Conservation (phyloP, 2,888 invertebrate species). For the Archips xylosteana region DNA sequence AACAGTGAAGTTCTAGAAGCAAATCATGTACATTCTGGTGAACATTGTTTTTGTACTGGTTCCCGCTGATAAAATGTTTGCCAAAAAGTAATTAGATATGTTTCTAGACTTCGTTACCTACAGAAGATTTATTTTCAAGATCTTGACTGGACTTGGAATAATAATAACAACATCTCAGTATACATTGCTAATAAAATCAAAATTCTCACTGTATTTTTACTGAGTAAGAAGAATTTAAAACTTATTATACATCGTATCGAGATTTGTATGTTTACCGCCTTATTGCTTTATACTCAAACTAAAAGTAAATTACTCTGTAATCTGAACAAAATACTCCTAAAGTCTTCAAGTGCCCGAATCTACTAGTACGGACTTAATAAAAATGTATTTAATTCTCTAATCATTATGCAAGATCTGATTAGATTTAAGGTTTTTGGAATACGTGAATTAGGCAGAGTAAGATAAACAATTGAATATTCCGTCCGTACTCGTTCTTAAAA, state of each 20-base stretch:
- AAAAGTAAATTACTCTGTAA: not conserved
- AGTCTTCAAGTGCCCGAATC: not conserved
- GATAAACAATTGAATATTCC: not conserved
- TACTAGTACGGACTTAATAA: not conserved
- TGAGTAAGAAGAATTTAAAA: too few species aligned
- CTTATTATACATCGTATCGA: not conserved
- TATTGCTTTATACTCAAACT: not conserved
- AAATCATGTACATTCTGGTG: too few species aligned
- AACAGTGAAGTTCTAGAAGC: too few species aligned
- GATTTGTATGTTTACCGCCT: slow-evolving; percentile 6
- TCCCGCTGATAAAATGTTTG: too few species aligned
- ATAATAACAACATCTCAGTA: not conserved
- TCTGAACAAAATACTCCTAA: slow-evolving; percentile 12
- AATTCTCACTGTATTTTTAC: too few species aligned
- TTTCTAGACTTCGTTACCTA: too few species aligned
- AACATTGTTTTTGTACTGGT: too few species aligned
- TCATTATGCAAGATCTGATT: slow-evolving; percentile 28
- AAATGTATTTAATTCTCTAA: not conserved
- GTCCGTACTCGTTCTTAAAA: slow-evolving; percentile 9
- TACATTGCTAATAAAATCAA: not conserved
- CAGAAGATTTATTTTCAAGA: too few species aligned
- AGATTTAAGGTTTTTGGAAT: slow-evolving; percentile 20
- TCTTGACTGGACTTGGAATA: too few species aligned
- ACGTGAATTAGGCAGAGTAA: not conserved
- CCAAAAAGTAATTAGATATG: too few species aligned